Evolutionary conservation across 2,888 invertebrate genomes (phyloP).

Genomic region (Rotaria macrura): DNA sequence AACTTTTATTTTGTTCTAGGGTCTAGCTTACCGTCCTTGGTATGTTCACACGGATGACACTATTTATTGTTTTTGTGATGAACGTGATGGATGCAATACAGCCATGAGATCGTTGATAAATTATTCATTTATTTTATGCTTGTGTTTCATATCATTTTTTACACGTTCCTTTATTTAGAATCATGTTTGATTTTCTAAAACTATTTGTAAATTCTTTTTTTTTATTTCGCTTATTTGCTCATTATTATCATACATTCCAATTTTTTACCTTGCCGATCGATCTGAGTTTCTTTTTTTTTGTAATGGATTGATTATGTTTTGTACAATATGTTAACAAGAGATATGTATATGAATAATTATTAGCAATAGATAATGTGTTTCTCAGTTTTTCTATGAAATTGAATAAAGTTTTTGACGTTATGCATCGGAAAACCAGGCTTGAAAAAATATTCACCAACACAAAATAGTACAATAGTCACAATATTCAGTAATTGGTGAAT

Average conservation of each 20-base stretch:
- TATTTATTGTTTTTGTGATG: conserved; percentile 33
- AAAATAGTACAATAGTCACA: too few species aligned
- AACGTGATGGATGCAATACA: conserved; percentile 33
- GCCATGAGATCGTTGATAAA: neutral
- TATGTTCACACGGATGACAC: conserved; percentile 24
- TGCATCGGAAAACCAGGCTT: too few species aligned
- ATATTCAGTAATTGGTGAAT: too few species aligned
- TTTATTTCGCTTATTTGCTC: neutral
- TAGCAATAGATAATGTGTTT: neutral
- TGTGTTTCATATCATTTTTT: neutral
- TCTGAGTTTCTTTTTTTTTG: neutral
- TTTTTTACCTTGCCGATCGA: neutral
- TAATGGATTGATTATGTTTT: neutral
- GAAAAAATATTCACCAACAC: too few species aligned
- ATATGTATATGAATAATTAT: neutral
- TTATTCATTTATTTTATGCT: neutral
- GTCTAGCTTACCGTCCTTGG: conserved; percentile 9
- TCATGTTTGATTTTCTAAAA: neutral
- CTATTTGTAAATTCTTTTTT: neutral
- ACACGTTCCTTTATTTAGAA: neutral
- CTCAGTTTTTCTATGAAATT: neutral
- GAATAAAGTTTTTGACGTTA: too few species aligned
- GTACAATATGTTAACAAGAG: neutral
- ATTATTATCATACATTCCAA: neutral
- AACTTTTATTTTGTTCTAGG: neutral